phyloP scores from a whole-genome alignment of 2,888 invertebrate genomes.

The Yponomeuta cagnagella region DNA sequence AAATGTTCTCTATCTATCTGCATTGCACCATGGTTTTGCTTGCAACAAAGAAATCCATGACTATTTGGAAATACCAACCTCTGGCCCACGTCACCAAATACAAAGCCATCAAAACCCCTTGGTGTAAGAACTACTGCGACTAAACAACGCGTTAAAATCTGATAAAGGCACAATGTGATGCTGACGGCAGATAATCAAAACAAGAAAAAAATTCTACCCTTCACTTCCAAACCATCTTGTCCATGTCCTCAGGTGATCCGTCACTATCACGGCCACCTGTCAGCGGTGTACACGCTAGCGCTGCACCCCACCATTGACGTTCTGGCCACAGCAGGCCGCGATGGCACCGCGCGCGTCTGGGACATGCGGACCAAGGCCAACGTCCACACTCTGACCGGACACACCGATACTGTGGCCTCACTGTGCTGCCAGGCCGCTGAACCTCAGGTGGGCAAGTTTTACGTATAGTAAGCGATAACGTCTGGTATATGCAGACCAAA shows the following conservation, averaged over 20 bases:
- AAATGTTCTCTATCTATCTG: no score
- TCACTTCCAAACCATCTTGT: no score
- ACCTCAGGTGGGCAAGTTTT: slow-evolving; percentile 81
- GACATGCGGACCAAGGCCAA: slow-evolving; percentile 99
- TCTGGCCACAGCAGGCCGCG: slow-evolving; percentile 93
- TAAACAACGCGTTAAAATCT: no score
- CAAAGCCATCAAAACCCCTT: no score
- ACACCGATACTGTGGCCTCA: slow-evolving; percentile 97
- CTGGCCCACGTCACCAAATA: no score
- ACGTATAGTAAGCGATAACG: slow-evolving; percentile 34
- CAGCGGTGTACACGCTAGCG: slow-evolving; percentile 95
- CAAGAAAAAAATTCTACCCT: no score
- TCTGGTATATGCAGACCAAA: slow-evolving; percentile 99
- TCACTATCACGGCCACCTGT: slow-evolving; percentile 99
- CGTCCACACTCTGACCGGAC: slow-evolving; percentile 96
- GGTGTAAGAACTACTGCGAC: no score
- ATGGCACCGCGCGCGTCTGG: slow-evolving; percentile 98
- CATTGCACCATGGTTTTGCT: no score
- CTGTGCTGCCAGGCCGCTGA: slow-evolving; percentile 95
- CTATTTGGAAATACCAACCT: no score
- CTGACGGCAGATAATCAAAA: no score
- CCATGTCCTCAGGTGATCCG: slow-evolving; percentile 82
- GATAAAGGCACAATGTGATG: no score
- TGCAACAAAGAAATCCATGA: no score
- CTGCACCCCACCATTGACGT: slow-evolving; percentile 97